These are phyloP conservation scores for Auanema freiburgensis DNA, from an alignment of 2,888 invertebrate genomes.

Conservation along the genomic window DNA sequence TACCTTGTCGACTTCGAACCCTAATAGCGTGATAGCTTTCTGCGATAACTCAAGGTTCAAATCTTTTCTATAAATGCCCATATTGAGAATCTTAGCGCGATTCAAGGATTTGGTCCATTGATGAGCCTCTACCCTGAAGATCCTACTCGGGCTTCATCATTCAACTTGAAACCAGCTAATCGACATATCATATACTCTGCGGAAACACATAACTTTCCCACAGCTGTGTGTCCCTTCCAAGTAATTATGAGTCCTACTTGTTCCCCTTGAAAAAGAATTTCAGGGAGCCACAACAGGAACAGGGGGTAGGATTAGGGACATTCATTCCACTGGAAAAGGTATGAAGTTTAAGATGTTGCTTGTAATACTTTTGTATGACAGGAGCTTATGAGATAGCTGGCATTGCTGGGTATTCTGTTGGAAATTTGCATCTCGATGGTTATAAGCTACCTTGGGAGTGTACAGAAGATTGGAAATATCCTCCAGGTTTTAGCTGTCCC, in stretches of 20 bases:
- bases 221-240: slow-evolving; percentile 68
- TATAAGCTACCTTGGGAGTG: slow-evolving; percentile 85
- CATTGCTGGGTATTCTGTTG: slow-evolving; percentile 93
- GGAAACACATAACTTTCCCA: slow-evolving; percentile 97
- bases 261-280: slow-evolving; percentile 12
- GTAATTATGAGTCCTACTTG: too few relatives aligned
- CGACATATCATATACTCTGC: slow-evolving; percentile 95
- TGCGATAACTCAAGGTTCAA: slow-evolving; percentile 88
- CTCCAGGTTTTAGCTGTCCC: slow-evolving; percentile 85
- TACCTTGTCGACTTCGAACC: slow-evolving; percentile 82
- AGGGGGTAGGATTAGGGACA: slow-evolving; percentile 90
- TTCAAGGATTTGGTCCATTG: slow-evolving; percentile 75
- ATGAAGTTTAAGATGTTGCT: slow-evolving; percentile 68
- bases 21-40: slow-evolving; percentile 94
- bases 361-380: neutral
- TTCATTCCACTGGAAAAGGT: slow-evolving; percentile 90
- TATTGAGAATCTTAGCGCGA: slow-evolving; percentile 43
- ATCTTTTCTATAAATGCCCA: slow-evolving; percentile 8
- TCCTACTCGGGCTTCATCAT: slow-evolving; percentile 74
- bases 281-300: slow-evolving; percentile 92
- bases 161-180: slow-evolving; percentile 69
- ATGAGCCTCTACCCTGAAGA: slow-evolving; percentile 74
- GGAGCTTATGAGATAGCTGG: slow-evolving; percentile 59
- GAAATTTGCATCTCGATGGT: slow-evolving; percentile 87
- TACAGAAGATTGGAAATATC: slow-evolving; percentile 72